Evolutionary conservation across 2,113 vertebrate genomes (phyloP).

Genomic region (Epinephelus moara): DNA sequence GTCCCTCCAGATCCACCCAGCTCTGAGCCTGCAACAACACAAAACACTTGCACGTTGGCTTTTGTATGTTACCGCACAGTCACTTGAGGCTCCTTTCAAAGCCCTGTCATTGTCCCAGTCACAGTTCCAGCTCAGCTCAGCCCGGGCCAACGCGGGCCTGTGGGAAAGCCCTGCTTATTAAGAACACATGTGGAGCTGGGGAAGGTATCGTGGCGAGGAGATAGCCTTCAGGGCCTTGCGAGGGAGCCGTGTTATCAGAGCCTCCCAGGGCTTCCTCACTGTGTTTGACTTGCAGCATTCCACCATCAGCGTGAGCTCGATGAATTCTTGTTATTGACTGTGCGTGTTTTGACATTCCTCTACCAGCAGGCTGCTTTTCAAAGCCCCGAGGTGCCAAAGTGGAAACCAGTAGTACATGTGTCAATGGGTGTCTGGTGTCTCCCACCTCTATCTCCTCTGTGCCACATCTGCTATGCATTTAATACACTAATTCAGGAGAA

Average conservation of each 20-base stretch:
- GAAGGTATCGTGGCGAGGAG: constrained; percentile 65
- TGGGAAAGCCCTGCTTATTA: constrained; percentile 76
- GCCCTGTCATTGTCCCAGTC: constrained; percentile 47
- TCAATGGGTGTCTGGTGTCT: constrained; percentile 82
- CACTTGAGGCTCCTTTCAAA: constrained; percentile 55
- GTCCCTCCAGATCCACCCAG: constrained; percentile 89
- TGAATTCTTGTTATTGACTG: constrained; percentile 78
- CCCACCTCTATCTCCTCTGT: constrained; percentile 66
- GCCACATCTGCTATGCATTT: constrained; percentile 80
- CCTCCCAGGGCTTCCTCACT: constrained; percentile 76
- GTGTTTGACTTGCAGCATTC: constrained; percentile 79
- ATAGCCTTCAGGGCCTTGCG: constrained; percentile 69
- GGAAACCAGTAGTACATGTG: constrained; percentile 84
- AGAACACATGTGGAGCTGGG: constrained; percentile 79
- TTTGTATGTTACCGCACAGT: constrained; percentile 40
- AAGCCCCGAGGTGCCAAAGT: constrained; percentile 82
- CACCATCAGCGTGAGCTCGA: constrained; percentile 78
- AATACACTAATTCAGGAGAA: constrained; percentile 75
- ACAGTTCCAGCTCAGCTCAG: constrained; percentile 39
- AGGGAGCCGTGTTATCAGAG: constrained; percentile 77
- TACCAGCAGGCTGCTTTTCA: constrained; percentile 77
- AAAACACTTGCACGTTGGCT: constrained; percentile 57
- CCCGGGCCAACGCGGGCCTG: constrained; percentile 48
- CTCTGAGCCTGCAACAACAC: constrained; percentile 85
- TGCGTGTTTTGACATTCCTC: constrained; percentile 84